Percentiles rank a stretch among this genome's conserved stretches.
Evolutionary conservation across 2,888 invertebrate genomes (phyloP).

Genomic region (Torymus tubicola): DNA sequence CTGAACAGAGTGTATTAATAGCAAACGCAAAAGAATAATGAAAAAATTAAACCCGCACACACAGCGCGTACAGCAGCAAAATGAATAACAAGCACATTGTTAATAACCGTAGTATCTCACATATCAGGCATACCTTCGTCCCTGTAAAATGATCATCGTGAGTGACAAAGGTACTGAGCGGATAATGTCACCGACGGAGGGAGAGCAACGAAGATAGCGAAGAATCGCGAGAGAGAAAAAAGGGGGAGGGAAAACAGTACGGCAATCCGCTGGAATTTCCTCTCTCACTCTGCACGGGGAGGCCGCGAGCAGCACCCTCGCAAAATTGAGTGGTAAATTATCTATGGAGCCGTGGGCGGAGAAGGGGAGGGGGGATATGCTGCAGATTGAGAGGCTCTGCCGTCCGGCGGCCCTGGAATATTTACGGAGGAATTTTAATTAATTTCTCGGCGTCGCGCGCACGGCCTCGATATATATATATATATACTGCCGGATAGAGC

Average conservation of each 20-base stretch:
- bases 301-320: constrained; percentile 9
- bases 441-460: constrained; percentile 61
- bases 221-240: not conserved
- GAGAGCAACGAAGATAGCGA: not conserved
- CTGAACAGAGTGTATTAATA: too few species aligned
- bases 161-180: too few species aligned
- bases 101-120: too few species aligned
- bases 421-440: constrained; percentile 70
- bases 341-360: constrained; percentile 24
- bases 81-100: too few species aligned
- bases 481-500: too few species aligned
- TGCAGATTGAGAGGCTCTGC: constrained; percentile 24
- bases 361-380: too few species aligned
- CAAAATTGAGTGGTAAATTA: constrained; percentile 57
- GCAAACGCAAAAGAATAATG: too few species aligned
- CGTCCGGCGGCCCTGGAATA: constrained; percentile 58
- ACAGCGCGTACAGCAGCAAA: too few species aligned
- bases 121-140: too few species aligned
- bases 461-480: constrained; percentile 24
- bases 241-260: not conserved
- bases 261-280: constrained; percentile 25
- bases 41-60: too few species aligned
- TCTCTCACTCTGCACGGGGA: not conserved
- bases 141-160: too few species aligned
- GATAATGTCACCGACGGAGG: not conserved